Evolutionary conservation across 64 coral and sea anemone genomes (phyloP).

Genomic region (Montipora foliosa): DNA sequence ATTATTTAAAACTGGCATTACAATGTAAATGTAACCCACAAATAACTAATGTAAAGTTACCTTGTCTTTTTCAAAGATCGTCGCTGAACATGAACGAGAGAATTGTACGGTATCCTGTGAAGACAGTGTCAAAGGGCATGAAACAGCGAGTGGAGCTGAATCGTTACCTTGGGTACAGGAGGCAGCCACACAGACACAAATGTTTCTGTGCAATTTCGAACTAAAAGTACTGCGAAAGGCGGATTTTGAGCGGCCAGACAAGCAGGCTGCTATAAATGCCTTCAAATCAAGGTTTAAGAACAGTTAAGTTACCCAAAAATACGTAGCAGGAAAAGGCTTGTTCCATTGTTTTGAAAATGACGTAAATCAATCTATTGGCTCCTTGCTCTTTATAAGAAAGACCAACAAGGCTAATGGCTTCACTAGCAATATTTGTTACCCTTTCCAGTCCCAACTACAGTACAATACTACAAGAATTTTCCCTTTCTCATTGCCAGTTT

Average conservation of each 20-base stretch:
- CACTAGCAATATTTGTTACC: too few species aligned
- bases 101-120: background rate
- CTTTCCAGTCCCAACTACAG: too few species aligned
- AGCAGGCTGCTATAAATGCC: conserved; percentile 12
- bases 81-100: background rate
- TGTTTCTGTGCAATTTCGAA: conserved; percentile 25
- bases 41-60: background rate
- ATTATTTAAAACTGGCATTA: background rate
- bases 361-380: too few species aligned
- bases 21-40: background rate
- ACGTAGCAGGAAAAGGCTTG: too few species aligned
- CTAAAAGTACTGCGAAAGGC: conserved; percentile 13
- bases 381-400: too few species aligned
- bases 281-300: conserved; percentile 17
- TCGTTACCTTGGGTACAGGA: background rate
- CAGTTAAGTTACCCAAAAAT: background rate
- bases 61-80: conserved; percentile 13
- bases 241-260: background rate
- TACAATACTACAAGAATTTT: too few species aligned
- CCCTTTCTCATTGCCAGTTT: too few species aligned
- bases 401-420: too few species aligned
- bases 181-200: conserved; percentile 30
- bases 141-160: background rate
- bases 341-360: too few species aligned
- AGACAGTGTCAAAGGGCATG: background rate